These are phyloP conservation scores for Limnephilus marmoratus DNA, from an alignment of 2,888 invertebrate genomes.

Conservation along the genomic window DNA sequence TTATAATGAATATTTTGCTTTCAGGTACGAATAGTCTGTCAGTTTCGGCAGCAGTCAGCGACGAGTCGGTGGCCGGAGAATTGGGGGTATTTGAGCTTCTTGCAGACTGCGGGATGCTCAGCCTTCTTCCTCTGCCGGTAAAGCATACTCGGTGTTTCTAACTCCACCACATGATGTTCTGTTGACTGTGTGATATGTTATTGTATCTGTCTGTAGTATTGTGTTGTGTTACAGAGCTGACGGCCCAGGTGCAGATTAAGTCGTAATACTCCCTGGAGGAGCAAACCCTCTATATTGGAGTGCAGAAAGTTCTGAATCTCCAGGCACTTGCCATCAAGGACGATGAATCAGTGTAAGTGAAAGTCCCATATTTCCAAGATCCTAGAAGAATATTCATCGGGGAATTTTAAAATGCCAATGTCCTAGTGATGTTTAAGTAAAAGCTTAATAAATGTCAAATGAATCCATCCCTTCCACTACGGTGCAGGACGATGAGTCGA, in stretches of 20 bases:
- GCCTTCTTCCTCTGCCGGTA: conserved; percentile 60
- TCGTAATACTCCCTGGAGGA: conserved; percentile 91
- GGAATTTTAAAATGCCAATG: no score
- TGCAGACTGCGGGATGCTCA: conserved; percentile 77
- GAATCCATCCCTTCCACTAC: no score
- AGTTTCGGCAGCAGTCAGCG: conserved; percentile 97
- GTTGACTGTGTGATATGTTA: neutral
- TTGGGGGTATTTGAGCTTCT: conserved; percentile 95
- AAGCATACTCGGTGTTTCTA: neutral
- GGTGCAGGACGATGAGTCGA: no score
- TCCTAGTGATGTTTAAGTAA: no score
- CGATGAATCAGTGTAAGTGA: conserved; percentile 93
- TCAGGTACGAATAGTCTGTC: conserved; percentile 90
- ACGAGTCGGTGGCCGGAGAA: conserved; percentile 97
- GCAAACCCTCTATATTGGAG: conserved; percentile 88
- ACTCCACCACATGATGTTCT: neutral
- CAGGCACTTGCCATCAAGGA: conserved; percentile 90
- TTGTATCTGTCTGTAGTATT: neutral
- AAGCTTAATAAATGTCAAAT: no score
- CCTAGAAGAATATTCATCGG: no score
- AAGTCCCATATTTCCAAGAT: neutral
- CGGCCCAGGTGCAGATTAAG: conserved; percentile 97
- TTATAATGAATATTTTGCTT: neutral
- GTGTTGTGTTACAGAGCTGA: conserved; percentile 73
- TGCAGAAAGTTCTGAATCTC: conserved; percentile 93